These are phyloP conservation scores for Scaptomyza tumidula DNA, from an alignment of 2,888 invertebrate species.

Conservation along the genomic window DNA sequence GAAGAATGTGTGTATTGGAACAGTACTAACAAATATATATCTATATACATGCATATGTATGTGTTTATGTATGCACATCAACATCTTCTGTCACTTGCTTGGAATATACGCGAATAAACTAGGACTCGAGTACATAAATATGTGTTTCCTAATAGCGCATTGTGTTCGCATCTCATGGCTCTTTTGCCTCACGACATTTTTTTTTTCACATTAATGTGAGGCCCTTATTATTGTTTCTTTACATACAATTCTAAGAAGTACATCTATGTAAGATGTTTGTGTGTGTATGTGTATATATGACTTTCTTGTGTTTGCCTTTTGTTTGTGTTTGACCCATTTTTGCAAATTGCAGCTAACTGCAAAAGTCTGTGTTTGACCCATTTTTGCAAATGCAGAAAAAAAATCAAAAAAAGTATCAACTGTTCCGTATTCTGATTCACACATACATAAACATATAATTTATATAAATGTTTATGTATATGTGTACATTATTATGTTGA, in stretches of 20 bases:
- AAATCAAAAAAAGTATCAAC: constrained; percentile 15
- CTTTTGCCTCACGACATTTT: constrained; percentile 25
- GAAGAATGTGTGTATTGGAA: constrained; percentile 7
- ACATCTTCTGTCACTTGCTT: constrained; percentile 7
- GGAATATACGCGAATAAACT: not conserved
- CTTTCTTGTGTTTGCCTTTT: constrained; percentile 39
- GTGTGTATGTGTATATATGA: constrained; percentile 12
- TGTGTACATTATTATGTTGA: not conserved
- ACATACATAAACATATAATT: constrained; percentile 3
- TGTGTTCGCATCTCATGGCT: constrained; percentile 43
- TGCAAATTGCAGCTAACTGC: constrained; percentile 24
- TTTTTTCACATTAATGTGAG: constrained; percentile 40
- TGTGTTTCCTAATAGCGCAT: constrained; percentile 44
- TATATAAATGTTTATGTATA: not conserved
- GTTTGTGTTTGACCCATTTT: constrained; percentile 60
- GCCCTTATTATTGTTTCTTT: constrained; percentile 42
- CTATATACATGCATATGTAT: too few relatives aligned
- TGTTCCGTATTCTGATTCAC: constrained; percentile 17
- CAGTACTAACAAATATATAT: constrained; percentile 1
- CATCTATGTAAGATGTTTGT: constrained; percentile 11
- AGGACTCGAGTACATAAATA: constrained; percentile 23
- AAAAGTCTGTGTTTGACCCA: too few relatives aligned
- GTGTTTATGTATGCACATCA: constrained; percentile 1
- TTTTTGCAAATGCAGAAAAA: constrained; percentile 6
- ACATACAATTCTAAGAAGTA: not conserved